Conservation (phyloP, 2,888 invertebrate species). For the Lacanobia wlatinum region DNA sequence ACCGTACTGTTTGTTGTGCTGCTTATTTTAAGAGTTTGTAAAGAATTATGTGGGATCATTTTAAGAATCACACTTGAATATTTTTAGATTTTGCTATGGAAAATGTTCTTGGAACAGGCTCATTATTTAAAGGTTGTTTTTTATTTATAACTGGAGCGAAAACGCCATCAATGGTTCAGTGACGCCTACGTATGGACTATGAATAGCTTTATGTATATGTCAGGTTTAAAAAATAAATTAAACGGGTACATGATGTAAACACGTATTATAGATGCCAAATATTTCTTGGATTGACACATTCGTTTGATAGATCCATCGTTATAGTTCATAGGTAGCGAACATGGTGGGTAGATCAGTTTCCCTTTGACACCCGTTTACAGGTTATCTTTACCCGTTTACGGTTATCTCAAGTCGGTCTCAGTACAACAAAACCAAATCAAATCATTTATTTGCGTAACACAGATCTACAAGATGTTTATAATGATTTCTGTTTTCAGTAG, state of each 20-base stretch:
- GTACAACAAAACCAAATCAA: neutral
- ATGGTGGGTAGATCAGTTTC: neutral
- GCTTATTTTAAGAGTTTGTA: conserved; percentile 15
- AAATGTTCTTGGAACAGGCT: conserved; percentile 9
- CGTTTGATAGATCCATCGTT: neutral
- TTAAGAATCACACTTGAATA: conserved; percentile 2
- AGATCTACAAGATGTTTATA: neutral
- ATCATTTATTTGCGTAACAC: neutral
- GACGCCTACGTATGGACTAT: neutral
- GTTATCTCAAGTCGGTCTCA: neutral
- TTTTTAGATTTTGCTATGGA: conserved; percentile 11
- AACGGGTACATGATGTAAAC: neutral
- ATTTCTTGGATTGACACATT: conserved; percentile 14
- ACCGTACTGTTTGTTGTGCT: conserved; percentile 25
- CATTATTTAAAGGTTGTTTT: conserved; percentile 8
- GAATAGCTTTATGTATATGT: conserved; percentile 7
- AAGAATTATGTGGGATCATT: conserved; percentile 10
- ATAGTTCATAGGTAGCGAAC: neutral
- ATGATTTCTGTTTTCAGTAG: conserved; percentile 4
- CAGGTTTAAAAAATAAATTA: neutral
- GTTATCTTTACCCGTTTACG: too few relatives aligned
- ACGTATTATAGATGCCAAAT: neutral
- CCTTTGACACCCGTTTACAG: conserved; percentile 13
- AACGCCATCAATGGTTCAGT: neutral
- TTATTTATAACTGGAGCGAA: conserved; percentile 11